Conservation (phyloP, 1,140 invertebrate species). For the Goniozus legneri region DNA sequence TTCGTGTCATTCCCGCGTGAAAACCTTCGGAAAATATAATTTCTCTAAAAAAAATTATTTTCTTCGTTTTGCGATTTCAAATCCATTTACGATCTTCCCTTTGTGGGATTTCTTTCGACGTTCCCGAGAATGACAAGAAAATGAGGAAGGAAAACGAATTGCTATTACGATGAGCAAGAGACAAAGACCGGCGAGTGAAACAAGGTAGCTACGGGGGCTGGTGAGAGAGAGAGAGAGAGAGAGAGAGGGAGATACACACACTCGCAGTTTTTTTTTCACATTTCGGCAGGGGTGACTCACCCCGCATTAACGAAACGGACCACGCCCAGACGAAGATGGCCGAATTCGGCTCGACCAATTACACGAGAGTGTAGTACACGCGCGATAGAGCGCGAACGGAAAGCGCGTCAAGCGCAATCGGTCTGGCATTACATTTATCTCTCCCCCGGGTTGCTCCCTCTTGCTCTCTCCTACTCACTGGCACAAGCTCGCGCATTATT, state of each 20-base stretch:
- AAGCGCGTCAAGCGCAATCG: constrained; percentile 34
- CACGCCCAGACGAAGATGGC: constrained; percentile 49
- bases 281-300: constrained; percentile 48
- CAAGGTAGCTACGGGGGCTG: constrained; percentile 11
- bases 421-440: too few relatives aligned
- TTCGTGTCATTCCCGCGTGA: constrained; percentile 7
- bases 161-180: neutral
- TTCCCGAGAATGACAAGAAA: too few relatives aligned
- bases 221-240: constrained; percentile 16
- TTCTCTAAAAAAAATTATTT: too few relatives aligned
- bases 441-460: constrained; percentile 1
- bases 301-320: constrained; percentile 43
- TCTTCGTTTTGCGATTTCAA: too few relatives aligned
- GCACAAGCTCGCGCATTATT: constrained; percentile 3
- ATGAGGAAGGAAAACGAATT: neutral
- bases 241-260: constrained; percentile 15
- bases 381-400: constrained; percentile 34
- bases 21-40: too few relatives aligned
- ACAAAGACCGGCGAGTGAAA: constrained; percentile 4
- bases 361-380: too few relatives aligned
- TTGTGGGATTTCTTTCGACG: too few relatives aligned
- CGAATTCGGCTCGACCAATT: constrained; percentile 42
- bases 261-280: too few relatives aligned
- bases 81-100: too few relatives aligned
- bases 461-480: constrained; percentile 13